Conservation (phyloP, 2,113 vertebrate species). For the Lonchura striata region DNA sequence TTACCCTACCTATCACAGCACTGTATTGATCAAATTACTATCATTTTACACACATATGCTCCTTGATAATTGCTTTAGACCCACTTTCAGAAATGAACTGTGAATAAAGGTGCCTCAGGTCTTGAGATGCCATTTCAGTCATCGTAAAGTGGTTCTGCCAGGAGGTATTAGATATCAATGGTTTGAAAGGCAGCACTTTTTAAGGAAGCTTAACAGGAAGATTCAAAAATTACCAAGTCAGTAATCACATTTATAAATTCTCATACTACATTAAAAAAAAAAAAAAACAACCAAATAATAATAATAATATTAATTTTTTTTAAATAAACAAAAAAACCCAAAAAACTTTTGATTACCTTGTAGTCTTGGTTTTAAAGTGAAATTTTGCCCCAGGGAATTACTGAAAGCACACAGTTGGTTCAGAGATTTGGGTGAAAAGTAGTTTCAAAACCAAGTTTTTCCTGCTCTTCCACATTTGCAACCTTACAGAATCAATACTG, state of each 20-base stretch:
- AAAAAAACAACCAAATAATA: background rate
- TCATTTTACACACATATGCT: background rate
- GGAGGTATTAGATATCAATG: background rate
- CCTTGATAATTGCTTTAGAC: background rate
- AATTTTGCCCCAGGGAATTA: background rate
- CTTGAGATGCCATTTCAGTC: slow-evolving; percentile 22
- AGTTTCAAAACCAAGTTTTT: background rate
- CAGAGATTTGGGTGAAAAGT: background rate
- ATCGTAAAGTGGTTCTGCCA: background rate
- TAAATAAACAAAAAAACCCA: background rate
- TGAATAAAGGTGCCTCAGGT: slow-evolving; percentile 24
- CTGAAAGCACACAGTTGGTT: background rate
- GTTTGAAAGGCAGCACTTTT: slow-evolving; percentile 21
- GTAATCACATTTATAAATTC: background rate
- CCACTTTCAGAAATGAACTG: background rate
- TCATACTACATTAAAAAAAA: background rate
- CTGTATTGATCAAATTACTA: background rate
- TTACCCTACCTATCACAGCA: background rate
- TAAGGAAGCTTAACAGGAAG: background rate
- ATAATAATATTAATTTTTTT: background rate
- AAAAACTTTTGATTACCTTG: background rate
- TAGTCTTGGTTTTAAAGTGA: background rate
- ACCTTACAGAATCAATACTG: background rate
- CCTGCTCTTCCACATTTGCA: background rate
- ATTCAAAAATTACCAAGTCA: background rate